Evolutionary conservation across 2,113 vertebrate genomes (phyloP).

Genomic region (Chrysochloris asiatica): DNA sequence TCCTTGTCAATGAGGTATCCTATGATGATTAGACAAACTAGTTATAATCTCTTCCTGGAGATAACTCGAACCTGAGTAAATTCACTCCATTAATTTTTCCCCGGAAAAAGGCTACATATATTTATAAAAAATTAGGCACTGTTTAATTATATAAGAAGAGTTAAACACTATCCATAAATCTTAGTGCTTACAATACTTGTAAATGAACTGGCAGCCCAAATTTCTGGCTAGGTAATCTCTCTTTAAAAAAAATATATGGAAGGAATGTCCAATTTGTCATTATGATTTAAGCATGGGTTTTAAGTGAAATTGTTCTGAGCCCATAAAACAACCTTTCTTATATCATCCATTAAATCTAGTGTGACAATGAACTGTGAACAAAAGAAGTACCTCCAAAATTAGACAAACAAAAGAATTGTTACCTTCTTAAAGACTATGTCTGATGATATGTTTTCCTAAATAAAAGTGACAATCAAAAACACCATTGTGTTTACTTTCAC

Average conservation of each 20-base stretch:
- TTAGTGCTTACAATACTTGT: background rate
- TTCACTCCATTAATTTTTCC: background rate
- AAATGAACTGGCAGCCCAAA: background rate
- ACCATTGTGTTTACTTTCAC: background rate
- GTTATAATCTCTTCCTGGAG: too few relatives aligned
- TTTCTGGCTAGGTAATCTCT: constrained; percentile 40
- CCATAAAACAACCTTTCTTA: constrained; percentile 19
- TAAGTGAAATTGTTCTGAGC: constrained; percentile 39
- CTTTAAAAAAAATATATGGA: constrained; percentile 23
- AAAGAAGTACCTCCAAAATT: background rate
- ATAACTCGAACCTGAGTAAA: constrained; percentile 3
- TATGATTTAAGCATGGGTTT: constrained; percentile 42
- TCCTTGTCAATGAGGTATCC: background rate
- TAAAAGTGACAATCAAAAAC: constrained; percentile 36
- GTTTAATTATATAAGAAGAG: constrained; percentile 39
- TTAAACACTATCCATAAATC: background rate
- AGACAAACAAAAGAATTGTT: background rate
- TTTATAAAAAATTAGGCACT: background rate
- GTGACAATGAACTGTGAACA: background rate
- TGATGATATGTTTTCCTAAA: background rate
- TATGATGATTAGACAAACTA: background rate
- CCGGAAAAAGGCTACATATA: background rate
- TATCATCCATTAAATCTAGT: background rate
- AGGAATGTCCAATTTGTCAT: background rate
- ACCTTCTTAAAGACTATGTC: too few relatives aligned